These are phyloP conservation scores for Apotomis capreana DNA, from an alignment of 2,888 invertebrate species.

Conservation along the genomic window DNA sequence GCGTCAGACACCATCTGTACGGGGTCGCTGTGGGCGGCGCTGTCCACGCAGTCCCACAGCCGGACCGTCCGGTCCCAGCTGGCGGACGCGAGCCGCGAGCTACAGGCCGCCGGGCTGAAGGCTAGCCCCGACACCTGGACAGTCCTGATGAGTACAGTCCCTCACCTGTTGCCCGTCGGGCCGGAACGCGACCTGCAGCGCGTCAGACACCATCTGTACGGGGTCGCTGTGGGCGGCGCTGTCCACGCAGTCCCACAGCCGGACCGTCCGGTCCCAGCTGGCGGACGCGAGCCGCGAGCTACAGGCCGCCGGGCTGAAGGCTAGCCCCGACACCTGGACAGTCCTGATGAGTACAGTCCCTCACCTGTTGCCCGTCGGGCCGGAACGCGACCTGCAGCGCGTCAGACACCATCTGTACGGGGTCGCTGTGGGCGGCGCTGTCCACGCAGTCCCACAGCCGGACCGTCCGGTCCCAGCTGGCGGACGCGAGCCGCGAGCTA, in stretches of 20 bases:
- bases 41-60: constrained; percentile 96
- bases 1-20: constrained; percentile 91
- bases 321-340: constrained; percentile 90
- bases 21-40: constrained; percentile 91
- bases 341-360: not conserved
- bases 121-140: constrained; percentile 90
- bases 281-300: constrained; percentile 92
- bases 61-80: constrained; percentile 97
- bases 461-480: constrained; percentile 97
- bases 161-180: constrained; percentile 93
- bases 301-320: constrained; percentile 89
- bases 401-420: constrained; percentile 90
- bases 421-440: constrained; percentile 90
- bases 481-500: constrained; percentile 91
- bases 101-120: constrained; percentile 89
- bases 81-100: constrained; percentile 91
- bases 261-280: constrained; percentile 97
- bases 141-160: too few relatives aligned
- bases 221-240: constrained; percentile 91
- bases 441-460: constrained; percentile 95
- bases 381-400: constrained; percentile 92
- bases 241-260: constrained; percentile 95
- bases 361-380: constrained; percentile 93
- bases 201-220: constrained; percentile 90
- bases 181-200: constrained; percentile 91